phyloP scores from a whole-genome alignment of 2,113 vertebrate species.

The Thermophis baileyi region DNA sequence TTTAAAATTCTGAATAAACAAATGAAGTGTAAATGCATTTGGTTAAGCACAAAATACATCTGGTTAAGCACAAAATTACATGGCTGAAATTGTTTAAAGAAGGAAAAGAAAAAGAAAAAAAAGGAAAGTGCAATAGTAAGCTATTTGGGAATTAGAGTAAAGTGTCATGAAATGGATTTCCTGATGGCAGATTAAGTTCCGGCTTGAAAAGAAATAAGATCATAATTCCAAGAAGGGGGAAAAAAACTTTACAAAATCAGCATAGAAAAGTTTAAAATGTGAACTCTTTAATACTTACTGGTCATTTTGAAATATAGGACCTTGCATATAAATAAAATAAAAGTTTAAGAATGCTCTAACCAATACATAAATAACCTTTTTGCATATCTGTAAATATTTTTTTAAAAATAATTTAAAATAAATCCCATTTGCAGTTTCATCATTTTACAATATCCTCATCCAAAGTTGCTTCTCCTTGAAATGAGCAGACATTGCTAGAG shows the following conservation, averaged over 20 bases:
- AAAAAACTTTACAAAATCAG: background rate
- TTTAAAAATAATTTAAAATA: background rate
- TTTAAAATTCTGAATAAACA: background rate
- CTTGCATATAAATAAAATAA: background rate
- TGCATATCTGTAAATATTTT: background rate
- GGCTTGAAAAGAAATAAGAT: background rate
- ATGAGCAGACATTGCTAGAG: background rate
- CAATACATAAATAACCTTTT: background rate
- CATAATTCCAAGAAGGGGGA: background rate
- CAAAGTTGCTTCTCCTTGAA: background rate
- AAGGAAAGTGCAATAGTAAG: background rate
- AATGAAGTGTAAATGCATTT: background rate
- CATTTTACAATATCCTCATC: background rate
- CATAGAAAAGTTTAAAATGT: background rate
- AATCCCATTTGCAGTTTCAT: background rate
- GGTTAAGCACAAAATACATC: background rate
- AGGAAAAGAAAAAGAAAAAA: background rate
- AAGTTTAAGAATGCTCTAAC: background rate
- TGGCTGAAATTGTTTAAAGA: background rate
- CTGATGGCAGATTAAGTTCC: background rate
- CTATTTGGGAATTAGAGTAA: background rate
- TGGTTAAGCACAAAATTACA: background rate
- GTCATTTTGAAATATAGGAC: background rate
- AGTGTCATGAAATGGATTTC: background rate
- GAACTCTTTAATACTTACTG: background rate